A percentile compares a stretch with the other conserved stretches of the same genome.
phyloP scores from a whole-genome alignment of 2,113 vertebrate species.

The Sinocyclocheilus maitianheensis region DNA sequence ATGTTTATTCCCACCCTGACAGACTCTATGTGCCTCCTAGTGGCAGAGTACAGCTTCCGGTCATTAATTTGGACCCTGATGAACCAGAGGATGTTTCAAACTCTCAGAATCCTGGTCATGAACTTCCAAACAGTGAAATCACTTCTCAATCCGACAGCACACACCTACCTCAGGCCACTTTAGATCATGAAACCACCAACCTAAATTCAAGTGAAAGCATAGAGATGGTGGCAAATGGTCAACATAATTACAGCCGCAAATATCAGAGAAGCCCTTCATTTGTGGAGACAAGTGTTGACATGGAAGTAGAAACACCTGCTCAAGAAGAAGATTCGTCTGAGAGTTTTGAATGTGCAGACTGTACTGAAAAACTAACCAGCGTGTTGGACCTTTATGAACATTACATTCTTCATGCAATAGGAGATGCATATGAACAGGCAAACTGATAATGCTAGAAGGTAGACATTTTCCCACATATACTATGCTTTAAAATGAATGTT shows the following conservation, averaged over 20 bases:
- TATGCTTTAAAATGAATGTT: neutral
- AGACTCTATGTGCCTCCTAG: conserved; percentile 51
- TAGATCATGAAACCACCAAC: neutral
- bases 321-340: neutral
- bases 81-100: neutral
- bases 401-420: conserved; percentile 48
- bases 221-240: neutral
- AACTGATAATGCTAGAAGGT: neutral
- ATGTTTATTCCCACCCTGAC: conserved; percentile 61
- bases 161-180: conserved; percentile 40
- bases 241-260: neutral
- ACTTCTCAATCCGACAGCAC: neutral
- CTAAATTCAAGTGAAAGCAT: neutral
- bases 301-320: conserved; percentile 14
- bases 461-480: neutral
- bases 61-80: conserved; percentile 34
- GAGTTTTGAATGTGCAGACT: conserved; percentile 50
- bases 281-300: conserved; percentile 33
- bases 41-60: neutral
- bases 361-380: conserved; percentile 39
- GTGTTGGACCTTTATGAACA: conserved; percentile 46
- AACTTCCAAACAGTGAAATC: neutral
- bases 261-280: neutral
- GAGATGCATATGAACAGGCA: conserved; percentile 12
- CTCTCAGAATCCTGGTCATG: neutral